Evolutionary conservation across 2,888 invertebrate species (phyloP), one percentile per base, ranked within the genome.

Genomic region (Leptodirus hochenwartii): DNA sequence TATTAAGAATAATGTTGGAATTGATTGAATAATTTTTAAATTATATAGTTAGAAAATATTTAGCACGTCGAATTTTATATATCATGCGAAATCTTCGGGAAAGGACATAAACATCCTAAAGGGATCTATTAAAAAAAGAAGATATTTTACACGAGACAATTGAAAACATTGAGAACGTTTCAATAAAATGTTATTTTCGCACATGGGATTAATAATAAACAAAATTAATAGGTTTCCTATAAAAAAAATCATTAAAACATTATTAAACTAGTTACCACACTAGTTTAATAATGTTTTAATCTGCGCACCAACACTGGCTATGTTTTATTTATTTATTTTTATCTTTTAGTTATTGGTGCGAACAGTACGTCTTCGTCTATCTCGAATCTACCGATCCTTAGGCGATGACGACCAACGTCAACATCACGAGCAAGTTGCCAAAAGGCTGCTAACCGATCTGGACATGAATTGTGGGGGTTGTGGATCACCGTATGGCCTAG

Each of bases 401-500:
- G 84, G 82, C 9, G 85, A 87, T 50, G 74, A 72, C 42, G 78
- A 75, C 41, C 80, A 82, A 35, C 74, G 72, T 37, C 66, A 69
- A 29, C 69, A 77, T 15, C 80, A 82, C 53, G 70, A 70, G 41
- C 65, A 77, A 26, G 71, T 81, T 32, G 79, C 79, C 0, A 52
- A 57, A 14, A 56, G 65, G 31, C 51, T 72, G 35, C 64, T 67
- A 38, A 64, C 66, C 37, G 81, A 80, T 39, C 61, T 85, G 37
- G 76, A 77, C 38, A 64, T 88, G 2, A 67, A 70, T 22, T 88
- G 88, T 47, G 85, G 82, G 2, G 71, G 77, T 4, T 85, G 85
- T 49, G 73, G 81, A 33, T 73, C 78, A 38, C 69, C 77, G 2
- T 72, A 85, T 38, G 79, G 79, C 2, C 54, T 69, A 33, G 70